Evolutionary conservation across 2,797 vertebrate species (phyloP), one percentile per base, ranked within the genome.

Genomic region (Yasuhikotakia modesta): DNA sequence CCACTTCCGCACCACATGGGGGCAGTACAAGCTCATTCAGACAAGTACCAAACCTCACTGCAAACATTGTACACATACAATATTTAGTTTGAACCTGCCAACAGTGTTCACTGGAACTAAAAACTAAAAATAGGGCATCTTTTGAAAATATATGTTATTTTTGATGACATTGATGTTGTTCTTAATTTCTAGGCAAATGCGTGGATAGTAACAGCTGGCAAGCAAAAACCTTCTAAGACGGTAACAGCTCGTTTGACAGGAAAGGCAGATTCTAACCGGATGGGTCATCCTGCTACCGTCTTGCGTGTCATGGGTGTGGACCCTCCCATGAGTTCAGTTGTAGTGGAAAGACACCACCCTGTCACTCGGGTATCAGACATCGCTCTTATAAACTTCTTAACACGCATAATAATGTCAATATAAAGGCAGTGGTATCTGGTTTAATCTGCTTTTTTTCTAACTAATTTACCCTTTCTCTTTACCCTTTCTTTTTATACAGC

Each of bases 331-430:
- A 96, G 94, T 88, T 96, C 96, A 5, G 91, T 98, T 24, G 82
- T 96, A 55, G 92, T 99, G 61, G 97, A 99, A 89, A 96, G 96
- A 70, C 96, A 99, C 86, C 96, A 96, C 85, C 96, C 97, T 4
- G 89, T 96, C 70, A 95, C 94, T 82, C 94, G 97, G 94, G 97
- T 98, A 90, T 70, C 1, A 35, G 16, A 4, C 35, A 57, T 21
- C 24, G 24, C 35, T 30, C 30, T 16, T 50, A 13, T 27, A 60
- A 16, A 46, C 46, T 3, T 76, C 24, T 5, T 5, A 67, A 39
- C 32, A 19, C 17, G 19, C 0, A 1, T n/a, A 1, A 13, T 22
- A 10, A 27, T 65, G 50, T 74, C 14, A 32, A 17, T 19, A 14
- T 5, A 43, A 58, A 58, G 11, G 10, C 5, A 57, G 12, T 24